These are phyloP conservation scores for Fundulus diaphanus DNA, from an alignment of 2,797 vertebrate species.

Conservation along the genomic window DNA sequence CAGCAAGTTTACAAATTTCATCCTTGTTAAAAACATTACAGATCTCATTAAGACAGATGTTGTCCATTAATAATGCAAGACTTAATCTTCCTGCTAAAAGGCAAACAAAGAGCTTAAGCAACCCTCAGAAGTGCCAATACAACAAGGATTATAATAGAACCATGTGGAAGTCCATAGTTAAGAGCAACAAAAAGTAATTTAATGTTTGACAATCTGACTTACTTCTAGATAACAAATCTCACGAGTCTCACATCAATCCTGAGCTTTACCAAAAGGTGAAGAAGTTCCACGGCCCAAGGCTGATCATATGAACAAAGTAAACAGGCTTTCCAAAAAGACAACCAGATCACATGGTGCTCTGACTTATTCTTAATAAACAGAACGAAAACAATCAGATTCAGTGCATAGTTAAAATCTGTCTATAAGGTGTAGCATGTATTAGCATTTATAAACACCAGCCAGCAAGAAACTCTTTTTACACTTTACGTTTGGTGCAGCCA, in stretches of 20 bases:
- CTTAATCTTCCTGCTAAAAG: not conserved
- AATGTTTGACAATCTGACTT: not conserved
- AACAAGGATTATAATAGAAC: not conserved
- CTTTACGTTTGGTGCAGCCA: not conserved
- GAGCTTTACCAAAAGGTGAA: not conserved
- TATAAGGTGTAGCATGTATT: not conserved
- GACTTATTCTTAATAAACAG: not conserved
- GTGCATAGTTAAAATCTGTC: not conserved
- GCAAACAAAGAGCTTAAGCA: not conserved
- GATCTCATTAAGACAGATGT: not conserved
- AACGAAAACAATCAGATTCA: not conserved
- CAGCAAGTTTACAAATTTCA: not conserved
- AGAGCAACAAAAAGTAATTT: not conserved
- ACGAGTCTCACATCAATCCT: not conserved
- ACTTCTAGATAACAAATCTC: not conserved
- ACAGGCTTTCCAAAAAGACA: not conserved
- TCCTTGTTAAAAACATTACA: not conserved
- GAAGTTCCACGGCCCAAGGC: not conserved
- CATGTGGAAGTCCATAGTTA: not conserved
- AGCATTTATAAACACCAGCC: not conserved
- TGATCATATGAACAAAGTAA: not conserved
- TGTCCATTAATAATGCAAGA: not conserved
- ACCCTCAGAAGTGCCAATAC: not conserved
- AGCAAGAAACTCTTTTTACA: not conserved
- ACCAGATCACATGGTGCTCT: not conserved